Evolutionary conservation across 2,797 vertebrate species (phyloP), one percentile per base, ranked within the genome.

Genomic region (Gambusia yucatana): DNA sequence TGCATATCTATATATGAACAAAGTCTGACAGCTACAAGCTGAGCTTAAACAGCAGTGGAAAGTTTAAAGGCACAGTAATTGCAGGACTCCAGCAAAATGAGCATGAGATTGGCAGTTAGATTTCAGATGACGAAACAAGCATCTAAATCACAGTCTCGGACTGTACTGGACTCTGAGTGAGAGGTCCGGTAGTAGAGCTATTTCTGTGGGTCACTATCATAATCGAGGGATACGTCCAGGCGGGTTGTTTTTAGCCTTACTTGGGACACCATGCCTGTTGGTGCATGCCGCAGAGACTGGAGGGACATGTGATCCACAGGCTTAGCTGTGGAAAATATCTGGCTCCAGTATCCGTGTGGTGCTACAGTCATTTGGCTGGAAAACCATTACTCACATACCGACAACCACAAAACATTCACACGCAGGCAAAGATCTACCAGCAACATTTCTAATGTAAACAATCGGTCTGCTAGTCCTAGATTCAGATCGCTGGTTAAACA

Each of bases 331-430:
- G 88, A 94, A 92, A 92, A 91, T 79, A 84, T 87, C 76, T 69
- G 90, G 89, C 90, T 94, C 91, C 89, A 84, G 88, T 94, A 76
- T 92, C 91, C 77, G 78, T 86, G 79, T 77, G 84, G 87, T 80
- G 88, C 89, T 83, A 73, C 86, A 89, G 85, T 93, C 80, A 92
- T 90, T 84, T 82, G 86, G 77, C 79, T 36, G 69, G 82, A 93
- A 92, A 93, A 92, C 80, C 88, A 92, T 92, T 90, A 92, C 88
- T 90, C 90, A 89, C 46, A 30, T 52, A 46, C 73, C 86, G 85
- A 87, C 92, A 91, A 85, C 85, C 11, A 8, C 82, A 76, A 44
- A 73, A 72, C 48, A 9, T 0, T 44, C 46, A 70, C 47, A 72
- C 44, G 41, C 75, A 72, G 36, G 78, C 7, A 67, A 43, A 69